These are phyloP conservation scores for Acinonyx jubatus DNA, from an alignment of 2,113 vertebrate species.

Conservation along the genomic window DNA sequence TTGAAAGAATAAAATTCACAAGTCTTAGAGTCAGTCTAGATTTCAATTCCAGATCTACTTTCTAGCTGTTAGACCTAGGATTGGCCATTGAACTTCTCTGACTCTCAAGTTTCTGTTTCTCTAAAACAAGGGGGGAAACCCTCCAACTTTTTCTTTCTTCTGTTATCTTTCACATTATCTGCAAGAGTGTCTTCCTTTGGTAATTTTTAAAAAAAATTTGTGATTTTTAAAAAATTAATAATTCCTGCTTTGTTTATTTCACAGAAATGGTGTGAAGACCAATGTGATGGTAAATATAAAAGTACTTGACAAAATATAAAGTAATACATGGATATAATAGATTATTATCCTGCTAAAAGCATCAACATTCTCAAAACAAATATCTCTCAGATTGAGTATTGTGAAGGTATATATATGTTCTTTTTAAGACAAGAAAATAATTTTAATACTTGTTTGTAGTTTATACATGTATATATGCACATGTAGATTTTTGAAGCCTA, in stretches of 20 bases:
- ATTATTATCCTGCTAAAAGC: not conserved
- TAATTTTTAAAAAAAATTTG: too few relatives aligned
- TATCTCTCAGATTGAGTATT: constrained; percentile 6
- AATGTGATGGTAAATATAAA: not conserved
- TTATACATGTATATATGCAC: not conserved
- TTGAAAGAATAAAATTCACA: not conserved
- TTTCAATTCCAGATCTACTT: not conserved
- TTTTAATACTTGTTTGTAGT: not conserved
- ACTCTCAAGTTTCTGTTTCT: not conserved
- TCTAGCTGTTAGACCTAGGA: not conserved
- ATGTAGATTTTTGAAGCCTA: not conserved
- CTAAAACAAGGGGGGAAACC: not conserved
- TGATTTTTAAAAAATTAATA: not conserved
- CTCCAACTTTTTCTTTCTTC: not conserved
- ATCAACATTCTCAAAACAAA: not conserved
- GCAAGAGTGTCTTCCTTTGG: not conserved
- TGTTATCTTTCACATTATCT: not conserved
- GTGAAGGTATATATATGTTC: not conserved
- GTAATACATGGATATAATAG: not conserved
- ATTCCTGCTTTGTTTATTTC: not conserved
- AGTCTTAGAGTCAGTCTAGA: not conserved
- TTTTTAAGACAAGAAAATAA: not conserved
- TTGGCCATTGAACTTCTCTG: not conserved
- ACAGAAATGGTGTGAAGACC: not conserved
- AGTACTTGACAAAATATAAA: not conserved